Evolutionary conservation across 2,888 invertebrate genomes (phyloP).

Genomic region (Corythucha ciliata): DNA sequence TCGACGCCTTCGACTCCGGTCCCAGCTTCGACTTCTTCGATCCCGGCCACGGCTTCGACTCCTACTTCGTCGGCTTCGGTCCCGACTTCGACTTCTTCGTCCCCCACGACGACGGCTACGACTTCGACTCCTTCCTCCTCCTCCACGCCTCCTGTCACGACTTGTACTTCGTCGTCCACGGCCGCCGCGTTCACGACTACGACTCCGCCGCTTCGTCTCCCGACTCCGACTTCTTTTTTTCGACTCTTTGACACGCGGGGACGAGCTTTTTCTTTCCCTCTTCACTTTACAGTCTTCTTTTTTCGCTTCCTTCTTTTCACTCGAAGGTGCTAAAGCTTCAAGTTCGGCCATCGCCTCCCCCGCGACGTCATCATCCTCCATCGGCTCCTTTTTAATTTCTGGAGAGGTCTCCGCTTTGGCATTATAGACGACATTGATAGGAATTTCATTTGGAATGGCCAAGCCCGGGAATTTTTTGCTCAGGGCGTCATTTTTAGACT

Average conservation of each 20-base stretch:
- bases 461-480: slow-evolving; percentile 68
- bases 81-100: slow-evolving; percentile 35
- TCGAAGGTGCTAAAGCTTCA: slow-evolving; percentile 71
- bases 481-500: slow-evolving; percentile 45
- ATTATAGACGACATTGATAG: slow-evolving; percentile 20
- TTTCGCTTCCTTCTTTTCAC: slow-evolving; percentile 22
- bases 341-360: slow-evolving; percentile 76
- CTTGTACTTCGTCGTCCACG: slow-evolving; percentile 26
- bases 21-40: slow-evolving; percentile 36
- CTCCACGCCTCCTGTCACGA: slow-evolving; percentile 37
- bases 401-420: slow-evolving; percentile 15
- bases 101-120: slow-evolving; percentile 31
- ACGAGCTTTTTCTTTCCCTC: slow-evolving; percentile 21
- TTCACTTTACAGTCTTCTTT: too few species aligned
- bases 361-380: slow-evolving; percentile 46
- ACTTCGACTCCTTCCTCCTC: slow-evolving; percentile 28
- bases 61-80: slow-evolving; percentile 33
- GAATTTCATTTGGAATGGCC: slow-evolving; percentile 72
- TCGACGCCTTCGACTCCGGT: slow-evolving; percentile 32
- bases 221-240: slow-evolving; percentile 31
- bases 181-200: not conserved
- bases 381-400: slow-evolving; percentile 21
- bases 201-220: slow-evolving; percentile 26
- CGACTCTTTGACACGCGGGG: slow-evolving; percentile 10
- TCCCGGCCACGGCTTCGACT: slow-evolving; percentile 31